A percentile compares a stretch with the other conserved stretches of the same genome.
Conservation (phyloP, 2,797 vertebrate species). For the Pseudochromis fuscus region DNA sequence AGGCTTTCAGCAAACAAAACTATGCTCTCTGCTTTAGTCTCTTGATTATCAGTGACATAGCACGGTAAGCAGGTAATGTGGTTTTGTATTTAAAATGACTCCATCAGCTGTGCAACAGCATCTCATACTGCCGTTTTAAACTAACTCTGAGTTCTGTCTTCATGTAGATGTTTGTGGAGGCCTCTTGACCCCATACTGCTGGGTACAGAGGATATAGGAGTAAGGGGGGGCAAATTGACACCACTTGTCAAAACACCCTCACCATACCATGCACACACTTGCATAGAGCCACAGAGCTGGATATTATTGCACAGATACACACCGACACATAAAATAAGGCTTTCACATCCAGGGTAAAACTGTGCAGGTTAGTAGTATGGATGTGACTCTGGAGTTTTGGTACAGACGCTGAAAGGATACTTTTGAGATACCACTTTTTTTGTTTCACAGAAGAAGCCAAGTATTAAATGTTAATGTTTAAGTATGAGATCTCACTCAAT, state of each 20-base stretch:
- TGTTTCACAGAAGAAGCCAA: neutral
- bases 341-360: too few species aligned
- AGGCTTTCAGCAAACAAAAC: constrained; percentile 4
- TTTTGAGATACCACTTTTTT: neutral
- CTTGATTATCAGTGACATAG: neutral
- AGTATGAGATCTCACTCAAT: neutral
- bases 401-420: neutral
- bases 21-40: constrained; percentile 6
- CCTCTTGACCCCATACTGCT: constrained; percentile 25
- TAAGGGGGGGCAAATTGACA: constrained; percentile 28
- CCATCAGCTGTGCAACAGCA: neutral
- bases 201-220: constrained; percentile 3
- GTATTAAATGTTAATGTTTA: neutral
- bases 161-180: constrained; percentile 12
- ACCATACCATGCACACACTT: constrained; percentile 1
- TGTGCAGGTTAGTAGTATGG: neutral
- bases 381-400: neutral
- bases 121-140: neutral
- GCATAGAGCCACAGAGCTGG: neutral
- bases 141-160: constrained; percentile 18
- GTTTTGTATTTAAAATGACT: neutral
- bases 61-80: too few species aligned
- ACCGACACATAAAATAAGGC: constrained; percentile 2
- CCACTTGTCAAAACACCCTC: constrained; percentile 61
- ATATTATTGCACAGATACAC: constrained; percentile 17